Conservation (phyloP, 2,113 vertebrate genomes). For the Apeltes quadracus region DNA sequence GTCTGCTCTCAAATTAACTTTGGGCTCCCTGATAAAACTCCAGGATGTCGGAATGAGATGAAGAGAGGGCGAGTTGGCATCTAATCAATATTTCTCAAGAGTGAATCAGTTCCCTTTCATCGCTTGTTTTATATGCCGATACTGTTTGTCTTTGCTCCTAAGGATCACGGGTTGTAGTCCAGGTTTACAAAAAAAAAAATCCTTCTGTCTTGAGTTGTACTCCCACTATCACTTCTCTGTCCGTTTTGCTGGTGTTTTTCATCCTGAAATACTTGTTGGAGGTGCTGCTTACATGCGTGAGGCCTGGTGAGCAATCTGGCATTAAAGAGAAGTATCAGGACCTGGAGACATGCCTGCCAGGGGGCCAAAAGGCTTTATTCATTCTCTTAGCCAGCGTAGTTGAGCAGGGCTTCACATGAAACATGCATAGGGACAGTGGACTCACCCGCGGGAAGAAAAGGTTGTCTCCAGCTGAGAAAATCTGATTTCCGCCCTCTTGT, state of each 20-base stretch:
- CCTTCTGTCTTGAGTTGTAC: slow-evolving; percentile 44
- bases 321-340: slow-evolving; percentile 54
- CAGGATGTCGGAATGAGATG: slow-evolving; percentile 14
- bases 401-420: slow-evolving; percentile 66
- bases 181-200: slow-evolving; percentile 45
- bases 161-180: slow-evolving; percentile 34
- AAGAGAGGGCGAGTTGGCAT: slow-evolving; percentile 32
- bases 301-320: slow-evolving; percentile 35
- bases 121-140: slow-evolving; percentile 49
- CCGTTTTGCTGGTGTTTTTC: slow-evolving; percentile 55
- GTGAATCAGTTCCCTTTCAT: slow-evolving; percentile 44
- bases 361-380: slow-evolving; percentile 62
- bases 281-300: slow-evolving; percentile 49
- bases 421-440: slow-evolving; percentile 56
- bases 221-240: slow-evolving; percentile 24
- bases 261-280: slow-evolving; percentile 53
- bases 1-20: slow-evolving; percentile 59
- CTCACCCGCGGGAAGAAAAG: slow-evolving; percentile 75
- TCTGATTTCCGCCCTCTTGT: slow-evolving; percentile 58
- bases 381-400: slow-evolving; percentile 56
- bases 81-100: slow-evolving; percentile 49
- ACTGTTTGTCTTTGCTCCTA: slow-evolving; percentile 39
- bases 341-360: slow-evolving; percentile 35
- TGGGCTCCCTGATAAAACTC: slow-evolving; percentile 15
- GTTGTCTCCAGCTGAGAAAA: slow-evolving; percentile 55